Percentiles rank a stretch among this genome's conserved stretches.
phyloP scores from a whole-genome alignment of 2,113 vertebrate genomes.

The Balaeniceps rex region DNA sequence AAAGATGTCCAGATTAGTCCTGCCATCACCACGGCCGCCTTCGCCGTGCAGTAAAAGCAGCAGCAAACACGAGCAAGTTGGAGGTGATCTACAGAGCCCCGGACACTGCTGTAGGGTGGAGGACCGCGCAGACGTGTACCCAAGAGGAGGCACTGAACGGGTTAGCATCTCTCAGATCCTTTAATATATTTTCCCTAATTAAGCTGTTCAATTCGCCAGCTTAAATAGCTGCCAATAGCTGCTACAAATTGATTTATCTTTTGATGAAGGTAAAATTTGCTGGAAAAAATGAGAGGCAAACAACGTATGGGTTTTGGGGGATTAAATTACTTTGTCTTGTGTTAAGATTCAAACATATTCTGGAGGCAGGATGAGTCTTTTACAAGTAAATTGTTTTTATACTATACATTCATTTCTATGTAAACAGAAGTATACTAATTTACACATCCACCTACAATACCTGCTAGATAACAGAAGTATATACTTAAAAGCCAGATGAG shows the following conservation, averaged over 20 bases:
- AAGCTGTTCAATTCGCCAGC: constrained; percentile 32
- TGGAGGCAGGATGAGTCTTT: constrained; percentile 40
- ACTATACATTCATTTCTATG: constrained; percentile 28
- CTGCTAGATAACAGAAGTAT: constrained; percentile 33
- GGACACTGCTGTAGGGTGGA: neutral
- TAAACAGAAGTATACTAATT: constrained; percentile 55
- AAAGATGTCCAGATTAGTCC: neutral
- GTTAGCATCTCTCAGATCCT: constrained; percentile 33
- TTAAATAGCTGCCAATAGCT: constrained; percentile 71
- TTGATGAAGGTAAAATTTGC: constrained; percentile 72
- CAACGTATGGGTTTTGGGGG: constrained; percentile 36
- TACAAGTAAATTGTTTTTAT: constrained; percentile 58
- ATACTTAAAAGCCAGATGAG: constrained; percentile 18
- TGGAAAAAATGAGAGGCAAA: constrained; percentile 62
- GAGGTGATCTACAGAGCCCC: neutral
- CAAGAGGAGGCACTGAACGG: neutral
- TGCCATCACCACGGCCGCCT: neutral
- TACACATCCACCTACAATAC: constrained; percentile 59
- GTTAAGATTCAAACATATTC: constrained; percentile 50
- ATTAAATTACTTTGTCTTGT: constrained; percentile 58
- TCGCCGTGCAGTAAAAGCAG: neutral
- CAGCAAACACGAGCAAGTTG: neutral
- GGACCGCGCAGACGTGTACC: rapidly evolving
- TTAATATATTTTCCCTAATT: constrained; percentile 67
- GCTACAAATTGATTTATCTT: constrained; percentile 72